Evolutionary conservation across 2,888 invertebrate species (phyloP).

Genomic region (Melanostoma scalare): DNA sequence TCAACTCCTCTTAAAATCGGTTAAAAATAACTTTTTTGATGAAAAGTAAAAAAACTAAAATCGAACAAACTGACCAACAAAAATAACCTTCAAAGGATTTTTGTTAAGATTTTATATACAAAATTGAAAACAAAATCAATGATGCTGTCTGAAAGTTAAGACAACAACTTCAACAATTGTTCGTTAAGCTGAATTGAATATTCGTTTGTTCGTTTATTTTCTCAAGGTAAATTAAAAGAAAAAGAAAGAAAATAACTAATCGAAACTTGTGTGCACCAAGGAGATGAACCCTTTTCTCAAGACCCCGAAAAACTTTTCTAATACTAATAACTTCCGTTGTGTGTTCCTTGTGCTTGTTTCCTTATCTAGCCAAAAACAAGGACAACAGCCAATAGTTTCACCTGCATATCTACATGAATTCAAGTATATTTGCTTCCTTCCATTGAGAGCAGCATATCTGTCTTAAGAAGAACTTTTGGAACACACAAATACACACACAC

Average conservation of each 20-base stretch:
- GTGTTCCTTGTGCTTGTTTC: conserved; percentile 16
- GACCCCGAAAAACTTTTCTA: conserved; percentile 58
- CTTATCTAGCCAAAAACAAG: conserved; percentile 41
- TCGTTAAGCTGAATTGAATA: conserved; percentile 36
- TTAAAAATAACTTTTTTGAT: too few species aligned
- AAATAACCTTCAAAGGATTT: conserved; percentile 33
- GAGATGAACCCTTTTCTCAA: conserved; percentile 46
- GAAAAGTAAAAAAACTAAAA: too few species aligned
- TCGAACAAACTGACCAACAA: too few species aligned
- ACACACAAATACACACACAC: conserved; percentile 7
- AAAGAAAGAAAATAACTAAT: neutral
- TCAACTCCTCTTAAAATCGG: too few species aligned
- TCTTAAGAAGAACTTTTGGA: conserved; percentile 27
- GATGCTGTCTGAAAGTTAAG: too few species aligned
- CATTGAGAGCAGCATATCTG: conserved; percentile 35
- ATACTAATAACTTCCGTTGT: conserved; percentile 62
- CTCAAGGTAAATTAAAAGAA: conserved; percentile 10
- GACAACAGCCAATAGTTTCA: conserved; percentile 64
- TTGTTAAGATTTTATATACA: neutral
- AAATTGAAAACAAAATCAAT: too few species aligned
- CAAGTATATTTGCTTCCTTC: conserved; percentile 51
- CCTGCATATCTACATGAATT: conserved; percentile 65
- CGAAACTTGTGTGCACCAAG: neutral
- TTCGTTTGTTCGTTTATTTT: conserved; percentile 4
- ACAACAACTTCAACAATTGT: neutral